Evolutionary conservation across 1,140 invertebrate species (phyloP).

Genomic region (Dendroctonus valens): DNA sequence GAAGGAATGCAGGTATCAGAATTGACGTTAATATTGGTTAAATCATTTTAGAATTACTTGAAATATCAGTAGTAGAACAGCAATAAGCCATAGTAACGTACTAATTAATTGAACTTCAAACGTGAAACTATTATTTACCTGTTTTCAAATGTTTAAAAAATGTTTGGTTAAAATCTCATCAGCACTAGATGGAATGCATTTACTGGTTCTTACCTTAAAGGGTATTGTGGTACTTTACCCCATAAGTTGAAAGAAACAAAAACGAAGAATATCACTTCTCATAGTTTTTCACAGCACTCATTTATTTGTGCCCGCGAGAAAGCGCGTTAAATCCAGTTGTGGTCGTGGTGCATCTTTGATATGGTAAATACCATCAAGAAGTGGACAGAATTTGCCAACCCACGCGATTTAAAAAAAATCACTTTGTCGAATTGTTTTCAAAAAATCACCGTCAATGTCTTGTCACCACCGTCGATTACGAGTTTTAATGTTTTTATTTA

Average conservation of each 20-base stretch:
- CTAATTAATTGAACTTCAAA: no score
- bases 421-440: not conserved
- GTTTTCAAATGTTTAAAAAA: no score
- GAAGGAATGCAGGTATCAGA: constrained; percentile 23
- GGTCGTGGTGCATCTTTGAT: constrained; percentile 31
- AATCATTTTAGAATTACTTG: constrained; percentile 1
- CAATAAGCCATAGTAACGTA: not conserved
- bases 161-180: not conserved
- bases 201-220: constrained; percentile 20
- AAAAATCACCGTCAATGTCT: not conserved
- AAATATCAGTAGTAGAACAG: not conserved
- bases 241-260: constrained; percentile 26
- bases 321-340: constrained; percentile 33
- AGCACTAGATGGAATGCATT: not conserved
- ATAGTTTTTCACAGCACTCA: constrained; percentile 32
- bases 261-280: constrained; percentile 16
- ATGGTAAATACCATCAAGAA: constrained; percentile 29
- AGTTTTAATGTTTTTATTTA: constrained; percentile 27
- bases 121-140: no score
- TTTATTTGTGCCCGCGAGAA: constrained; percentile 15
- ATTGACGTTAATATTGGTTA: constrained; percentile 11
- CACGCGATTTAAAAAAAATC: not conserved
- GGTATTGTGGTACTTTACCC: constrained; percentile 27
- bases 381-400: not conserved
- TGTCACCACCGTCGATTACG: constrained; percentile 7